Evolutionary conservation across 2,113 vertebrate species (phyloP).

Genomic region (Chaetodon trifascialis): DNA sequence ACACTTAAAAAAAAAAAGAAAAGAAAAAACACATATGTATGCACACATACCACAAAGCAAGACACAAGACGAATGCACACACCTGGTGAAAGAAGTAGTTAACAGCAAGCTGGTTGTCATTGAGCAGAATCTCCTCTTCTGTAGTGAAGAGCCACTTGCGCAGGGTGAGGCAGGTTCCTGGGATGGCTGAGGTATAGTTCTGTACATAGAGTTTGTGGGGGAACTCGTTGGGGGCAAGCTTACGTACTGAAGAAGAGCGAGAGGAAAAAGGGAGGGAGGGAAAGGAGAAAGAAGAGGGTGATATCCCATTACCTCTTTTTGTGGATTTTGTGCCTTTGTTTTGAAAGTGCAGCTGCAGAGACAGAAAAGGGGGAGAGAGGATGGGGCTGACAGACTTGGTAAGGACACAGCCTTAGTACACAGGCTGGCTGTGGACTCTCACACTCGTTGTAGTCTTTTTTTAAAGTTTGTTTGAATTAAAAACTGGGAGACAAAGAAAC

Average conservation of each 20-base stretch:
- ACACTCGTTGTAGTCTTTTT: neutral
- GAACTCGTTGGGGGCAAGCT: conserved; percentile 96
- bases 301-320: neutral
- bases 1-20: neutral
- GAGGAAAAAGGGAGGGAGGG: neutral
- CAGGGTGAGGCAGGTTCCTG: conserved; percentile 94
- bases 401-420: too few relatives aligned
- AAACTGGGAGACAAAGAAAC: too few relatives aligned
- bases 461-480: neutral
- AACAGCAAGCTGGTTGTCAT: conserved; percentile 93
- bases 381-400: too few relatives aligned
- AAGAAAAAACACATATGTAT: neutral
- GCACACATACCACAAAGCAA: neutral
- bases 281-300: too few relatives aligned
- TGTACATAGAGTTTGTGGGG: conserved; percentile 98
- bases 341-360: too few relatives aligned
- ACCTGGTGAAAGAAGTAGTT: conserved; percentile 97
- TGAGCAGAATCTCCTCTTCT: conserved; percentile 93
- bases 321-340: too few relatives aligned
- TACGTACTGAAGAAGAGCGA: conserved; percentile 86
- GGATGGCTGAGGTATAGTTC: conserved; percentile 96
- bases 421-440: neutral
- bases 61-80: neutral
- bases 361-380: too few relatives aligned
- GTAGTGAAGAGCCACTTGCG: conserved; percentile 97